Evolutionary conservation across 2,797 vertebrate species (phyloP).

Genomic region (Sebastiscus albofasciatus): DNA sequence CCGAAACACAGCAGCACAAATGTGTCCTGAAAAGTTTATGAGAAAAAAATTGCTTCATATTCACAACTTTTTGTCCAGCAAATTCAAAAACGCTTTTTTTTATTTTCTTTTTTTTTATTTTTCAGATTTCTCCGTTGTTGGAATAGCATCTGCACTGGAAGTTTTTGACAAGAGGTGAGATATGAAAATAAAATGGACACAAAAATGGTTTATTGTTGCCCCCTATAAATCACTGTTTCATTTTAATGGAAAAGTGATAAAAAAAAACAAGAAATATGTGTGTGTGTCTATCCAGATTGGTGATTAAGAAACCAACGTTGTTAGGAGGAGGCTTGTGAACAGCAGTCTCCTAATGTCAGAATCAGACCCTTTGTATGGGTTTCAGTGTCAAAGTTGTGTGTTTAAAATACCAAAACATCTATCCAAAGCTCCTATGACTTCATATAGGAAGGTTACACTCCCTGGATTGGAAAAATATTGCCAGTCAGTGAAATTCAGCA

Average conservation of each 20-base stretch:
- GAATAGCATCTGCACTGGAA: conserved; percentile 57
- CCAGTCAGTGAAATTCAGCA: background rate
- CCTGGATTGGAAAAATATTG: background rate
- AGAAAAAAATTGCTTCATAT: conserved; percentile 68
- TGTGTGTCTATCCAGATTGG: conserved; percentile 3
- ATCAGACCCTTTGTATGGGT: background rate
- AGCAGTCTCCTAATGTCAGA: background rate
- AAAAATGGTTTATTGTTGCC: conserved; percentile 9
- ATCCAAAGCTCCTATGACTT: background rate
- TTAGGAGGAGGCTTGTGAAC: background rate
- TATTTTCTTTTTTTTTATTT: conserved; percentile 30
- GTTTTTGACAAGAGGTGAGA: conserved; percentile 62
- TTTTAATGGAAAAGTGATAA: conserved; percentile 7
- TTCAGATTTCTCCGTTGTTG: conserved; percentile 60
- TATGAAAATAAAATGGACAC: background rate
- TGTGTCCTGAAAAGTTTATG: conserved; percentile 68
- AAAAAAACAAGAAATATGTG: background rate
- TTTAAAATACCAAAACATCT: background rate
- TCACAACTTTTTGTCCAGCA: conserved; percentile 72
- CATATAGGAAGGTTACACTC: background rate
- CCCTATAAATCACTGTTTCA: conserved; percentile 28
- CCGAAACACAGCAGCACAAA: conserved; percentile 70
- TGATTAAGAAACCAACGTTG: background rate
- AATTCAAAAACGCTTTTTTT: conserved; percentile 37
- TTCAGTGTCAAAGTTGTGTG: background rate